Evolutionary conservation across 2,888 invertebrate genomes (phyloP).

Genomic region (Caenorhabditis wallacei): DNA sequence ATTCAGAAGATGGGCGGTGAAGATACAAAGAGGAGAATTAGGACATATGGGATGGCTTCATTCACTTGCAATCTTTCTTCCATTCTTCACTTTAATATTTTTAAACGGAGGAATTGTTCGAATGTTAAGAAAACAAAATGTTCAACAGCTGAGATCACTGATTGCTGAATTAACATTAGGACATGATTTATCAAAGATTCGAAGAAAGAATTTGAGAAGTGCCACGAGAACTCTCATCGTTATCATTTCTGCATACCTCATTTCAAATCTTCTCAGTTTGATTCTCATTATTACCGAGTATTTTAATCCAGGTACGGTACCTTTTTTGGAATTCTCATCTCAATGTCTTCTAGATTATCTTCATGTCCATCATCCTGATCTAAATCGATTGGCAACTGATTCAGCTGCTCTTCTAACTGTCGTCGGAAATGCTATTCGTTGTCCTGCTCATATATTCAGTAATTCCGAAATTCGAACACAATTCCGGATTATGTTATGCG

Average conservation of each 20-base stretch:
- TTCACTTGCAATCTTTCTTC: slow-evolving; percentile 75
- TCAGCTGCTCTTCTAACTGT: slow-evolving; percentile 78
- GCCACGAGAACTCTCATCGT: slow-evolving; percentile 80
- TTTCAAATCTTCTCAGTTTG: slow-evolving; percentile 80
- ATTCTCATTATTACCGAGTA: slow-evolving; percentile 79
- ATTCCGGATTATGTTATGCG: slow-evolving; percentile 72
- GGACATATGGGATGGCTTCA: slow-evolving; percentile 68
- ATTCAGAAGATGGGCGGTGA: slow-evolving; percentile 64
- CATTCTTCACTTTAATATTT: slow-evolving; percentile 81
- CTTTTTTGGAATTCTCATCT: not conserved
- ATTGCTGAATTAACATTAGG: slow-evolving; percentile 82
- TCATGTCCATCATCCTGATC: slow-evolving; percentile 73
- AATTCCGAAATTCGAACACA: slow-evolving; percentile 81
- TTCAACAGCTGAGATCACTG: slow-evolving; percentile 81
- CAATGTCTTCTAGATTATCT: slow-evolving; percentile 71
- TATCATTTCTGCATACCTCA: slow-evolving; percentile 81
- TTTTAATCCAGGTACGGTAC: slow-evolving; percentile 75
- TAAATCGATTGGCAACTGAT: slow-evolving; percentile 78
- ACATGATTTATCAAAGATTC: slow-evolving; percentile 80
- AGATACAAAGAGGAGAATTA: slow-evolving; percentile 50
- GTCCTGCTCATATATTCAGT: slow-evolving; percentile 80
- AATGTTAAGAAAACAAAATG: slow-evolving; percentile 81
- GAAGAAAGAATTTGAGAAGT: slow-evolving; percentile 75
- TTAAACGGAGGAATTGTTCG: slow-evolving; percentile 82
- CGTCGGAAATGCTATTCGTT: slow-evolving; percentile 81